phyloP scores from a whole-genome alignment of 2,113 vertebrate species.

The chimpanzee (Pan troglodytes) region NHGRI_mPanTro3-v2.1_pri NC_072415.2:84843501-84844000 shows the following conservation, averaged over 20 bases:
- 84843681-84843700: fast-evolving
- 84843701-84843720: too few relatives aligned
- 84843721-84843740: not conserved
- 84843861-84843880: not conserved
- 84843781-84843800: too few relatives aligned
- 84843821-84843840: fast-evolving
- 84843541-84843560: not conserved
- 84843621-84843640: not conserved
- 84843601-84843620: not conserved
- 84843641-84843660: not conserved
- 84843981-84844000: not conserved
- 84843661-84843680: too few relatives aligned
- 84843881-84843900: fast-evolving
- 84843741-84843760: too few relatives aligned
- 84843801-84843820: not conserved
- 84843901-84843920: not conserved
- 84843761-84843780: not conserved
- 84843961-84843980: too few relatives aligned
- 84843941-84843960: fast-evolving
- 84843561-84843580: not conserved
- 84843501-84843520: not conserved
- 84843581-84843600: not conserved
- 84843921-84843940: not conserved
- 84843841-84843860: fast-evolving
- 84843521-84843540: not conserved